These are phyloP conservation scores for Helicoverpa zea DNA, from an alignment of 1,140 invertebrate genomes.

Conservation along the genomic window DNA sequence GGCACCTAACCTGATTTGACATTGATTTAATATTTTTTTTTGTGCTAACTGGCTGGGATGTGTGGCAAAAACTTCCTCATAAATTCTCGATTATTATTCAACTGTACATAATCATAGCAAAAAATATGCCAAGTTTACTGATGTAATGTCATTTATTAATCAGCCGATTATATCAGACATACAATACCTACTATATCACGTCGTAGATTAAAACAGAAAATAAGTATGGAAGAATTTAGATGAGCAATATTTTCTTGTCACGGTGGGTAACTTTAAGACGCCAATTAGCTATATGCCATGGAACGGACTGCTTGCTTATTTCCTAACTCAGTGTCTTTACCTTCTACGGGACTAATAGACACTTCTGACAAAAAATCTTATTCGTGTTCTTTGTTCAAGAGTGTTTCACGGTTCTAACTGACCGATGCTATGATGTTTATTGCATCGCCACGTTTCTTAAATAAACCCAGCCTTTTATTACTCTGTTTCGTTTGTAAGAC, in stretches of 20 bases:
- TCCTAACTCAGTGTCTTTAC: conserved; percentile 40
- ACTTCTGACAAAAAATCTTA: neutral
- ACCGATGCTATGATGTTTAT: neutral
- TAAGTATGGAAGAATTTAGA: neutral
- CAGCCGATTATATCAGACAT: neutral
- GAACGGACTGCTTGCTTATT: conserved; percentile 19
- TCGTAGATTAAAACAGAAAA: neutral
- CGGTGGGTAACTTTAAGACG: conserved; percentile 1
- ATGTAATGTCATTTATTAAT: conserved; percentile 7
- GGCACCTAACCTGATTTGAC: no score
- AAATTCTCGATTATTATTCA: neutral
- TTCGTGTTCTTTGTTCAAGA: neutral
- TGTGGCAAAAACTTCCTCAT: neutral
- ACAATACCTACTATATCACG: no score
- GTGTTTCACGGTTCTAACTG: no score
- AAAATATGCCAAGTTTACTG: conserved; percentile 7
- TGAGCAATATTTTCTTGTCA: conserved; percentile 40
- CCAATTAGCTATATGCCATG: conserved; percentile 33
- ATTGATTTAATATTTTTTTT: no score
- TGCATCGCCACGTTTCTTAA: neutral
- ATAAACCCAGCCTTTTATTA: no score
- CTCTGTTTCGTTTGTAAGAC: neutral
- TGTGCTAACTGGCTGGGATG: no score
- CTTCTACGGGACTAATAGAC: conserved; percentile 2
- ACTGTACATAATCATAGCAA: neutral